These are phyloP conservation scores for Trissolcus brochymenae DNA, from an alignment of 2,888 invertebrate species.

Conservation along the genomic window DNA sequence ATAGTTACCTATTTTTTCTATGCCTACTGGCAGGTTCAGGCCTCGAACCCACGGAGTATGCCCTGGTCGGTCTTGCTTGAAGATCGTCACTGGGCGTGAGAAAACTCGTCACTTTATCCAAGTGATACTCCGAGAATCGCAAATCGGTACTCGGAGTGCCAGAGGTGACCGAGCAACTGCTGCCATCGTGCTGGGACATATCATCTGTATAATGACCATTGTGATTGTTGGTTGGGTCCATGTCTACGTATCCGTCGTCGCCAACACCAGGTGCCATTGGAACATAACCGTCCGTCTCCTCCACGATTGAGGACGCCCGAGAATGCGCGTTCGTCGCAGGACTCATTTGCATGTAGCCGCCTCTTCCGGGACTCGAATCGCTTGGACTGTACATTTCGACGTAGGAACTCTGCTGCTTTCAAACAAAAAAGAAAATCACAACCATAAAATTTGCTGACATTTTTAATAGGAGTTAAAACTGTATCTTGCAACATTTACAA, in stretches of 20 bases:
- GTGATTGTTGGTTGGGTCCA: slow-evolving; percentile 77
- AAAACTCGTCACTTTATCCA: slow-evolving; percentile 89
- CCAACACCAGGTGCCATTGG: slow-evolving; percentile 81
- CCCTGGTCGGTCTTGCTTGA: slow-evolving; percentile 83
- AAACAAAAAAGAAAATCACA: not conserved
- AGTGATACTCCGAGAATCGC: slow-evolving; percentile 85
- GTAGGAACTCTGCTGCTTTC: slow-evolving; percentile 74
- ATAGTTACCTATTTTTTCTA: slow-evolving; percentile 73
- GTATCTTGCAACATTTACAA: too few species aligned
- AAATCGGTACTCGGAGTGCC: slow-evolving; percentile 90
- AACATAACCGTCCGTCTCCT: slow-evolving; percentile 80
- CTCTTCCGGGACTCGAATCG: slow-evolving; percentile 77
- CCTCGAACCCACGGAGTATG: slow-evolving; percentile 91
- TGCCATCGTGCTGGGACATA: slow-evolving; percentile 81
- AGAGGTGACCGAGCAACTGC: slow-evolving; percentile 85
- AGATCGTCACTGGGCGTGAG: slow-evolving; percentile 82
- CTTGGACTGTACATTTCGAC: slow-evolving; percentile 79
- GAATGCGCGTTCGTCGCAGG: slow-evolving; percentile 75
- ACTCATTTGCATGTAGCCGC: slow-evolving; percentile 79
- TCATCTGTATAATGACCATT: slow-evolving; percentile 73
- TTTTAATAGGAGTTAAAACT: too few species aligned
- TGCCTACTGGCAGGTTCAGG: slow-evolving; percentile 81
- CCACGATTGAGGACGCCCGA: slow-evolving; percentile 80
- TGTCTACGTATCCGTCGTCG: slow-evolving; percentile 81
- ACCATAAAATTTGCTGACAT: too few species aligned